Evolutionary conservation across 2,113 vertebrate species (phyloP).

Genomic region (Tiliqua scincoides): DNA sequence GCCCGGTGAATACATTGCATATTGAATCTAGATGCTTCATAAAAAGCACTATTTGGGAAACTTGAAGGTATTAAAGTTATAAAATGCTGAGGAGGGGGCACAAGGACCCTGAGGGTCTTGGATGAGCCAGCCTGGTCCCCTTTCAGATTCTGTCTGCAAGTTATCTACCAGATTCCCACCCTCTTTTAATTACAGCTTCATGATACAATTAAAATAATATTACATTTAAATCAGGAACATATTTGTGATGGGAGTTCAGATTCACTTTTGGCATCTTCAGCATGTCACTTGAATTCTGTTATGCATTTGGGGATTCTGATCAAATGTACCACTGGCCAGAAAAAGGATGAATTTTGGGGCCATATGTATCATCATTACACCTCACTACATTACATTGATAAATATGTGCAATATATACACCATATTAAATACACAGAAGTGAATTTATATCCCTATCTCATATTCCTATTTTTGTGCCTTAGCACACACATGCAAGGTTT

Average conservation of each 20-base stretch:
- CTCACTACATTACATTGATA: neutral
- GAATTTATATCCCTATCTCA: neutral
- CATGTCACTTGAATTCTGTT: conserved; percentile 9
- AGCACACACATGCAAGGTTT: neutral
- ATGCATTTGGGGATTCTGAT: conserved; percentile 4
- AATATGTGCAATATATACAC: neutral
- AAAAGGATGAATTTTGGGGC: neutral
- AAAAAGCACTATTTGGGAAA: neutral
- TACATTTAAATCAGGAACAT: conserved; percentile 35
- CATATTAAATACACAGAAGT: neutral
- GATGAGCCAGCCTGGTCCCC: neutral
- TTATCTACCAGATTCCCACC: conserved; percentile 21
- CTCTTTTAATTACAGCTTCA: conserved; percentile 36
- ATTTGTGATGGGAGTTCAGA: conserved; percentile 31
- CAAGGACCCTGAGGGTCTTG: neutral
- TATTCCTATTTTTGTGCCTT: neutral
- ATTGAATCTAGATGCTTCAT: neutral
- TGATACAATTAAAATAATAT: conserved; percentile 33
- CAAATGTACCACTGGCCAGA: conserved; percentile 4
- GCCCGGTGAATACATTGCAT: conserved; percentile 13
- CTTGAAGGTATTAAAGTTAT: conserved; percentile 7
- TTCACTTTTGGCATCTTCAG: conserved; percentile 1
- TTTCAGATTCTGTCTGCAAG: conserved; percentile 12
- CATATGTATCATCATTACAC: neutral
- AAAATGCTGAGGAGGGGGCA: neutral